A percentile compares a stretch with the other conserved stretches of the same genome.
Conservation (phyloP, 2,888 invertebrate genomes). For the Diabrotica balteata region DNA sequence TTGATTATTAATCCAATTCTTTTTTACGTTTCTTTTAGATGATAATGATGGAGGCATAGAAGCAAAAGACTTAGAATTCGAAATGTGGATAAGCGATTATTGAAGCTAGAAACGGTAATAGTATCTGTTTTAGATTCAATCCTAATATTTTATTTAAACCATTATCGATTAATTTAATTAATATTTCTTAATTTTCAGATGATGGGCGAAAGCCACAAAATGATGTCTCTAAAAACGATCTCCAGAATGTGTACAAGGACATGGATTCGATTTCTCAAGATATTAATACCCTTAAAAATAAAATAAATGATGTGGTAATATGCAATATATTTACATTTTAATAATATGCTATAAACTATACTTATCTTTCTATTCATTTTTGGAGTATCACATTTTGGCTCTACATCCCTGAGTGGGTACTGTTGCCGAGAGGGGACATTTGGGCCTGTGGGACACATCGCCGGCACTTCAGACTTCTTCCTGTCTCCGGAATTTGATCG, state of each 20-base stretch:
- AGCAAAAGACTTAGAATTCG: conserved; percentile 65
- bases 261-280: conserved; percentile 60
- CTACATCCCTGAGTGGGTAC: no score
- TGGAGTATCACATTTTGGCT: no score
- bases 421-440: no score
- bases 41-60: conserved; percentile 65
- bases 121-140: no score
- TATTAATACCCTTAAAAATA: conserved; percentile 57
- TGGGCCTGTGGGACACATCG: no score
- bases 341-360: no score
- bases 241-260: conserved; percentile 58
- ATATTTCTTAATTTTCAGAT: conserved; percentile 40
- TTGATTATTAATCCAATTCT: background rate
- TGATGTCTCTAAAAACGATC: conserved; percentile 52
- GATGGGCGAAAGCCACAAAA: conserved; percentile 46
- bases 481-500: no score
- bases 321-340: background rate
- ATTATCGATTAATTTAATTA: no score
- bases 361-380: no score
- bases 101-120: conserved; percentile 62
- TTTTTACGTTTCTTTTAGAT: conserved; percentile 36
- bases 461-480: no score
- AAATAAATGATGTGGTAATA: conserved; percentile 59
- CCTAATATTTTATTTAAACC: no score
- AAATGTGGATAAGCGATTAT: conserved; percentile 58